Evolutionary conservation across 2,797 vertebrate genomes (phyloP).

Genomic region (Ceryle rudis): DNA sequence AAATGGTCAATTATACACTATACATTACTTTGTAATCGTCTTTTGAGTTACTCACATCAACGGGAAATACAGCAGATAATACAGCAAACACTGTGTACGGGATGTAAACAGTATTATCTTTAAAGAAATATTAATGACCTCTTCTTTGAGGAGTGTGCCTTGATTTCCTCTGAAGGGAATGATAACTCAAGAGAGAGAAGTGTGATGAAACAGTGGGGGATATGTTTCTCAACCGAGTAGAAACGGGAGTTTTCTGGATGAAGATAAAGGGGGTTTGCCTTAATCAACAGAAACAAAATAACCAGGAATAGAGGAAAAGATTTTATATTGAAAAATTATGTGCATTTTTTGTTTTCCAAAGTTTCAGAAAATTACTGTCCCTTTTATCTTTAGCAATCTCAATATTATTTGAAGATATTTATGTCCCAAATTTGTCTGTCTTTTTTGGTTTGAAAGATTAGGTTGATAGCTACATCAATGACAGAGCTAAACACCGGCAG

Average conservation of each 20-base stretch:
- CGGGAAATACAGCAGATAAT: conserved; percentile 1
- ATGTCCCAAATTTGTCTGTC: neutral
- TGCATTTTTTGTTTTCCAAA: neutral
- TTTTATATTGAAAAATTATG: neutral
- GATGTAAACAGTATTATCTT: conserved; percentile 32
- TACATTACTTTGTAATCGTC: neutral
- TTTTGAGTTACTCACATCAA: neutral
- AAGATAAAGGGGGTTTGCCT: neutral
- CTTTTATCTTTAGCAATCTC: neutral
- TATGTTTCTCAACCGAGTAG: neutral
- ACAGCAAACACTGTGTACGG: neutral
- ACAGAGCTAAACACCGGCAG: neutral
- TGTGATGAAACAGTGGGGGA: neutral
- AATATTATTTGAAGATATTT: neutral
- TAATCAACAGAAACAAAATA: neutral
- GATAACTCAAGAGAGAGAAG: neutral
- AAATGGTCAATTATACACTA: conserved; percentile 17
- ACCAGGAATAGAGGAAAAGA: neutral
- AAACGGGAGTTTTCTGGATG: neutral
- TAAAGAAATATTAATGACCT: neutral
- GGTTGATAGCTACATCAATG: neutral
- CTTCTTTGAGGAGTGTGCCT: conserved; percentile 29
- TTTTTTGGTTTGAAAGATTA: neutral
- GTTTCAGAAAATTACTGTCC: neutral
- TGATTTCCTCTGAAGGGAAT: neutral